A percentile compares a stretch with the other conserved stretches of the same genome.
phyloP scores from a whole-genome alignment of 2,888 invertebrate species.

The Venusia cambrica region DNA sequence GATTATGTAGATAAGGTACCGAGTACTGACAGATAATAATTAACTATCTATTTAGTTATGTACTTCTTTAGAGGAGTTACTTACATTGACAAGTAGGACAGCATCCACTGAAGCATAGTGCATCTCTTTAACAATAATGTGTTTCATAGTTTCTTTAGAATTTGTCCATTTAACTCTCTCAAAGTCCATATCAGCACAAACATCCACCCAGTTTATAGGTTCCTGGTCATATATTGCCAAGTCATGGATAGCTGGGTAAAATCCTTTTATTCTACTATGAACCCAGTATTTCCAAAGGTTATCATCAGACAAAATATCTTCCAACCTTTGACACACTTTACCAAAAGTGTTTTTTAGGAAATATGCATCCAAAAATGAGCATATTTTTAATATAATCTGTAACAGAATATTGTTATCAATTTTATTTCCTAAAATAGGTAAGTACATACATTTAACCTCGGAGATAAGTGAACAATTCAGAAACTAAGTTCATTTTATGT shows the following conservation, averaged over 20 bases:
- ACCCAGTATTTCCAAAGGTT: constrained; percentile 80
- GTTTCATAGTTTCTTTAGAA: constrained; percentile 62
- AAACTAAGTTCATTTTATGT: too few relatives aligned
- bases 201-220: constrained; percentile 76
- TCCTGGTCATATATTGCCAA: constrained; percentile 57
- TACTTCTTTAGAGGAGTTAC: too few relatives aligned
- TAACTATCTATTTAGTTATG: too few relatives aligned
- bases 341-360: constrained; percentile 76
- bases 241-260: constrained; percentile 61
- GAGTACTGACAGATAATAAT: too few relatives aligned
- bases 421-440: too few relatives aligned
- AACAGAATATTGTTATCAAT: constrained; percentile 35
- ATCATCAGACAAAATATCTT: constrained; percentile 78
- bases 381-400: constrained; percentile 82
- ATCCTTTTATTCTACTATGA: constrained; percentile 59
- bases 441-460: too few relatives aligned
- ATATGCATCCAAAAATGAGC: constrained; percentile 79
- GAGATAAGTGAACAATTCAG: too few relatives aligned
- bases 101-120: constrained; percentile 83
- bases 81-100: constrained; percentile 78
- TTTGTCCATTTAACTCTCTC: constrained; percentile 79
- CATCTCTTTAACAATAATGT: constrained; percentile 72
- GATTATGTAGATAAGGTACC: too few relatives aligned
- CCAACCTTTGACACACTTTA: constrained; percentile 79
- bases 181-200: constrained; percentile 82